phyloP scores from a whole-genome alignment of 2,888 invertebrate genomes.

The Eubasilissa splendida region DNA sequence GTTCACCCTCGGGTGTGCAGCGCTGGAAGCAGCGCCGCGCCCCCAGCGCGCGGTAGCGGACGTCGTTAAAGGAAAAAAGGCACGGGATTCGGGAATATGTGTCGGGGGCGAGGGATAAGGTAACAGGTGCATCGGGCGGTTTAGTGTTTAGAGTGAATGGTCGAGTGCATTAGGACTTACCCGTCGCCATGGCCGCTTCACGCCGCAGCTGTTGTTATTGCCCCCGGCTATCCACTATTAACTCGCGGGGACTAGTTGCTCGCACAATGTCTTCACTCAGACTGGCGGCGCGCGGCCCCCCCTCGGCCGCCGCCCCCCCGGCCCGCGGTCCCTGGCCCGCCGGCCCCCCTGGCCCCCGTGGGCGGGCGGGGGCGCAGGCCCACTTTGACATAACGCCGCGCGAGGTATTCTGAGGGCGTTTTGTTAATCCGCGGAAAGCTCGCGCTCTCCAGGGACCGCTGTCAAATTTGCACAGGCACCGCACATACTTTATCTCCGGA shows the following conservation, averaged over 20 bases:
- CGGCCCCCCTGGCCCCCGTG: slow-evolving; percentile 50
- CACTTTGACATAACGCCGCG: slow-evolving; percentile 42
- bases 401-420: slow-evolving; percentile 7
- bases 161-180: slow-evolving; percentile 60
- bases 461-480: slow-evolving; percentile 22
- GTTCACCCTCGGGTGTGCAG: background rate
- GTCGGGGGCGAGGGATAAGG: background rate
- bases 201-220: slow-evolving; percentile 63
- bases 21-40: background rate
- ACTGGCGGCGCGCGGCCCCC: slow-evolving; percentile 61
- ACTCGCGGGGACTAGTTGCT: slow-evolving; percentile 62
- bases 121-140: slow-evolving; percentile 9
- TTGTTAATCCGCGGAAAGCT: slow-evolving; percentile 44
- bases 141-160: slow-evolving; percentile 1
- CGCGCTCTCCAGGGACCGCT: slow-evolving; percentile 1
- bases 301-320: slow-evolving; percentile 59
- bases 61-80: background rate
- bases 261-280: slow-evolving; percentile 65
- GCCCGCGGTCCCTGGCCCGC: slow-evolving; percentile 48
- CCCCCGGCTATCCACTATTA: slow-evolving; percentile 62
- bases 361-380: slow-evolving; percentile 35
- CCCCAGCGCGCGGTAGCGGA: background rate
- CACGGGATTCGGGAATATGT: slow-evolving; percentile 8
- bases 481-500: background rate
- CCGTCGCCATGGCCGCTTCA: slow-evolving; percentile 64